Percentiles rank a stretch among this genome's conserved stretches.
Conservation (phyloP, 2,888 invertebrate genomes). For the Acleris literana region DNA sequence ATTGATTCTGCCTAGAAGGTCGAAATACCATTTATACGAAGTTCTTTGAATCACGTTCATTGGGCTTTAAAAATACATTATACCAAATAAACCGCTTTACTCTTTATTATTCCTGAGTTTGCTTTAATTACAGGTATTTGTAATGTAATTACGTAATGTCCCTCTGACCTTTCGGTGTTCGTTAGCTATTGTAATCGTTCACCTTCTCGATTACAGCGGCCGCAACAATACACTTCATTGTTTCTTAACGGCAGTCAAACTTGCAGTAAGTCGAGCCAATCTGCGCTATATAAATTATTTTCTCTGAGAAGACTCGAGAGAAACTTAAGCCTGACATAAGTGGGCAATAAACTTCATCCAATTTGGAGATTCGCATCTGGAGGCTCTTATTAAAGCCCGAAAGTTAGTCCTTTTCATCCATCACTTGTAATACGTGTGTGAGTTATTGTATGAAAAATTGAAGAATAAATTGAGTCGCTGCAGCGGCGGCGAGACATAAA, state of each 20-base stretch:
- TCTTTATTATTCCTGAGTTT: too few relatives aligned
- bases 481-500: constrained; percentile 83
- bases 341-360: constrained; percentile 84
- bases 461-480: constrained; percentile 84
- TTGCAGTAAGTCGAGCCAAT: constrained; percentile 75
- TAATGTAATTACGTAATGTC: background rate
- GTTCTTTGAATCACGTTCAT: too few relatives aligned
- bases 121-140: too few relatives aligned
- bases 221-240: constrained; percentile 49
- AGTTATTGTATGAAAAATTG: constrained; percentile 85
- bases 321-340: constrained; percentile 84
- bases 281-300: constrained; percentile 82
- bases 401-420: constrained; percentile 84
- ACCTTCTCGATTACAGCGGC: constrained; percentile 2
- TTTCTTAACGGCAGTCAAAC: constrained; percentile 69
- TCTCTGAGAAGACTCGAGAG: constrained; percentile 79
- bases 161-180: constrained; percentile 3
- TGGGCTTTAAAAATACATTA: too few relatives aligned
- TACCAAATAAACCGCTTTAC: too few relatives aligned
- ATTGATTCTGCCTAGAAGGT: too few relatives aligned
- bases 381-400: constrained; percentile 84
- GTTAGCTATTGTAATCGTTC: constrained; percentile 17
- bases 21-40: too few relatives aligned
- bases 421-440: constrained; percentile 84
- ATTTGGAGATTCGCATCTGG: constrained; percentile 84